Base-by-base conservation (phyloP, 2,113 vertebrate species). In the Archocentrus centrarchus region DNA sequence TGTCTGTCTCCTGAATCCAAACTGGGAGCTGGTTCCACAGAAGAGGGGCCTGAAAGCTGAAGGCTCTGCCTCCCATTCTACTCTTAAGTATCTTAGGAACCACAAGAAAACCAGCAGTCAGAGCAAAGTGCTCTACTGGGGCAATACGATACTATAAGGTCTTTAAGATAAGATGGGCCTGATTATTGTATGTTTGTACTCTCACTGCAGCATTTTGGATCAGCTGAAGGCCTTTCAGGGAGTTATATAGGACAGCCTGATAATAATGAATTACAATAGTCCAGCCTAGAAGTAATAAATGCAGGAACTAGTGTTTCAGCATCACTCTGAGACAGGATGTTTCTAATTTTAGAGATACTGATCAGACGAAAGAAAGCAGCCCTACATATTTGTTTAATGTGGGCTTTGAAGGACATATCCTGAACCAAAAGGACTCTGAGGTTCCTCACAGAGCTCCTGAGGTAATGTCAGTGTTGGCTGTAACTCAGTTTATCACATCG, bases 401-500 rank as follows among this genome's bases (percentile, higher is more conserved):
- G 39, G 20, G 0, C 22, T 20, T 64, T 24, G 62, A 47, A 47
- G 44, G 44, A 47, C 44, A 47, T 17, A 17, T 50, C 47, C 15
- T 6, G 44, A 6, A 17, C 6, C 6, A 17, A 4, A 17, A 50
- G 15, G 14, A 53, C 41, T 44, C 39, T 11, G 11, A 44, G 15
- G 15, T 53, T 53, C 50, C 50, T 53, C 15, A 7, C 50, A 53
- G 50, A n/a, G 63, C 63, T 27, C n/a, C 4, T 14, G 39, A 66
- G 63, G 39, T 61, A 61, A 32, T 77, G 47, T 64, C 59, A 75
- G 39, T 0, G 64, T 70, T 82, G 41, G 80, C 77, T 85, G 39
- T 78, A 61, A 82, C 70, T 13, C 32, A 76, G 68, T 59, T 39
- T 58, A 84, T 87, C 76, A 61, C 27, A 78, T 68, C 59, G 20